phyloP scores from a whole-genome alignment of 2,113 vertebrate species.

The Elephas maximus region DNA sequence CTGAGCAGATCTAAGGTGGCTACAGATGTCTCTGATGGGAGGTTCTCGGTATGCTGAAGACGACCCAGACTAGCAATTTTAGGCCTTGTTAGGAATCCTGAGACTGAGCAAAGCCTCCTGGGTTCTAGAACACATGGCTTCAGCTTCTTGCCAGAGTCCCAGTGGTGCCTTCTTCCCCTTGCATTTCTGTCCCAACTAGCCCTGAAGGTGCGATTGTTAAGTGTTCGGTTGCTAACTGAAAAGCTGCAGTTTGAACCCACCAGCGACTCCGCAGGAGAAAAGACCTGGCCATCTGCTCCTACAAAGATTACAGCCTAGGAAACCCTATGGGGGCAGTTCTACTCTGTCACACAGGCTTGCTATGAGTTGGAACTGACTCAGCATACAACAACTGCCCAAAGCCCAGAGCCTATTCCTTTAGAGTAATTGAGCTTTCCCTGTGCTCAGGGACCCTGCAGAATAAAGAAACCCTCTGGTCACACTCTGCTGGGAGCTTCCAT shows the following conservation, averaged over 20 bases:
- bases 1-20: not conserved
- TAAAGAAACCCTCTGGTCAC: not conserved
- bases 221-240: not conserved
- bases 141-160: not conserved
- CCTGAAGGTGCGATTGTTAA: not conserved
- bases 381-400: not conserved
- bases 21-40: not conserved
- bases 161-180: not conserved
- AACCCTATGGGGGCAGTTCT: not conserved
- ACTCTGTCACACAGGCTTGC: not conserved
- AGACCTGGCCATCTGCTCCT: not conserved
- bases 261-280: not conserved
- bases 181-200: not conserved
- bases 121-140: not conserved
- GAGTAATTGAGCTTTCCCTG: fast-evolving
- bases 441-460: not conserved
- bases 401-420: not conserved
- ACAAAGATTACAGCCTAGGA: not conserved
- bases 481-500: not conserved
- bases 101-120: not conserved
- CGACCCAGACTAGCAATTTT: not conserved
- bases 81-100: not conserved
- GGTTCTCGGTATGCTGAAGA: not conserved
- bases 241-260: not conserved
- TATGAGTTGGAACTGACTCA: not conserved